phyloP scores from a whole-genome alignment of 2,797 vertebrate genomes.

The Paedocypris micromegethes region DNA sequence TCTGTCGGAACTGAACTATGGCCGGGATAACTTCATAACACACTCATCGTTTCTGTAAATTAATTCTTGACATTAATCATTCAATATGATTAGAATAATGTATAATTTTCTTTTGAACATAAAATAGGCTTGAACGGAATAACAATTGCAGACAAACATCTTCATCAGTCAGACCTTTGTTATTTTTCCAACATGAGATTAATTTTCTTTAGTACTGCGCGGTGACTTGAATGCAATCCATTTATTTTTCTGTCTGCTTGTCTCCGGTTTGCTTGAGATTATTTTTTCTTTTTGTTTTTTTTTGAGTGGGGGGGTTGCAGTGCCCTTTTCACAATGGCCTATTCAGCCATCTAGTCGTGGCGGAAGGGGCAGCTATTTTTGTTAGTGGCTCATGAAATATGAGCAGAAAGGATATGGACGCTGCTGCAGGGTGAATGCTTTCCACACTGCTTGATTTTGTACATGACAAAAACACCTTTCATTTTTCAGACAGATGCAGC shows the following conservation, averaged over 20 bases:
- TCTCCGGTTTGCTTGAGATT: constrained; percentile 48
- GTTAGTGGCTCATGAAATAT: constrained; percentile 41
- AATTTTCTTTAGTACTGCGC: constrained; percentile 30
- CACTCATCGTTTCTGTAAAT: too few relatives aligned
- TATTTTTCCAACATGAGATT: not conserved
- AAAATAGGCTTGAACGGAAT: too few relatives aligned
- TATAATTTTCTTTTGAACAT: too few relatives aligned
- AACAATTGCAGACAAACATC: constrained; percentile 6
- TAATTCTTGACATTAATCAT: too few relatives aligned
- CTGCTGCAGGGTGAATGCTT: constrained; percentile 21
- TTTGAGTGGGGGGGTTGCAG: constrained; percentile 33
- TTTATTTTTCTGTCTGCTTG: constrained; percentile 44
- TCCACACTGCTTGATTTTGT: constrained; percentile 25
- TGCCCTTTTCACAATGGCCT: constrained; percentile 47
- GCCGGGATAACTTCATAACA: too few relatives aligned
- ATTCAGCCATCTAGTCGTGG: constrained; percentile 41
- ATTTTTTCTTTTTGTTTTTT: constrained; percentile 38
- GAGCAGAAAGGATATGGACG: constrained; percentile 49
- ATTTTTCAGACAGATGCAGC: constrained; percentile 9
- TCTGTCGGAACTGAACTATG: too few relatives aligned
- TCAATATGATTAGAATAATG: too few relatives aligned
- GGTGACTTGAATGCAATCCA: constrained; percentile 40
- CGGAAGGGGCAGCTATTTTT: constrained; percentile 40
- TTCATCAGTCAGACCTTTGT: constrained; percentile 34
- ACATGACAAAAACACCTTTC: constrained; percentile 21